Conservation (phyloP, 2,797 vertebrate species). For the Notolepis coatsorum region DNA sequence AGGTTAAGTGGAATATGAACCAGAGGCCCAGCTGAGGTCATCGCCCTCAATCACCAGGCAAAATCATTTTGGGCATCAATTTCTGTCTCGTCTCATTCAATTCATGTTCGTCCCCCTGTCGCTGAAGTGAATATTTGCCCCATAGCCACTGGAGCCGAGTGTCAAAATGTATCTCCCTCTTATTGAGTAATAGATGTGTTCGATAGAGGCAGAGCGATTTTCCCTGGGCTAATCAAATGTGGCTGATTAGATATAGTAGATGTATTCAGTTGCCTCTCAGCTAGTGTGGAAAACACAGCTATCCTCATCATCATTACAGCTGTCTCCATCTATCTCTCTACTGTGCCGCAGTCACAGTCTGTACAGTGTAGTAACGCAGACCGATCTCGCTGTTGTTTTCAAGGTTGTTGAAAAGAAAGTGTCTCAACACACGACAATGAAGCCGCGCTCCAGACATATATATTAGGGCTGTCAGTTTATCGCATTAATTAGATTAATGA, state of each 20-base stretch:
- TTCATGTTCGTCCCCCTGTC: slow-evolving; percentile 30
- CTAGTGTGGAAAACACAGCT: slow-evolving; percentile 54
- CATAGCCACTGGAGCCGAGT: slow-evolving; percentile 13
- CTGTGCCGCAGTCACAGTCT: too few relatives aligned
- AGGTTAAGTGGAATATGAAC: slow-evolving; percentile 41
- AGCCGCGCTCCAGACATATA: too few relatives aligned
- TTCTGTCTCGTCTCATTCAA: slow-evolving; percentile 49
- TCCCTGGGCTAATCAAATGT: slow-evolving; percentile 52
- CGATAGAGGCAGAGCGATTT: slow-evolving; percentile 32
- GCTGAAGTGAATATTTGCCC: slow-evolving; percentile 32
- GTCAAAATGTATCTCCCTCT: slow-evolving; percentile 40
- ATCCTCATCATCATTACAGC: slow-evolving; percentile 20
- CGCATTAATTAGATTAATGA: too few relatives aligned
- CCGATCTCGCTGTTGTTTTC: too few relatives aligned
- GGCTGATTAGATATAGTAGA: slow-evolving; percentile 52
- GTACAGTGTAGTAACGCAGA: too few relatives aligned
- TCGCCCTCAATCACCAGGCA: slow-evolving; percentile 11
- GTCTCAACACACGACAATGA: too few relatives aligned
- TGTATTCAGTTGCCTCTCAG: slow-evolving; percentile 47
- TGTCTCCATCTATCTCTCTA: too few relatives aligned
- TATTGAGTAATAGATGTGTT: slow-evolving; percentile 51
- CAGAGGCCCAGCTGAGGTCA: slow-evolving; percentile 42
- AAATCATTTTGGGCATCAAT: slow-evolving; percentile 26
- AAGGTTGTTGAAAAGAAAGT: too few relatives aligned
- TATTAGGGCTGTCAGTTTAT: too few relatives aligned